These are phyloP conservation scores for Yponomeuta evonymella DNA, from an alignment of 2,888 invertebrate genomes.

Conservation along the genomic window DNA sequence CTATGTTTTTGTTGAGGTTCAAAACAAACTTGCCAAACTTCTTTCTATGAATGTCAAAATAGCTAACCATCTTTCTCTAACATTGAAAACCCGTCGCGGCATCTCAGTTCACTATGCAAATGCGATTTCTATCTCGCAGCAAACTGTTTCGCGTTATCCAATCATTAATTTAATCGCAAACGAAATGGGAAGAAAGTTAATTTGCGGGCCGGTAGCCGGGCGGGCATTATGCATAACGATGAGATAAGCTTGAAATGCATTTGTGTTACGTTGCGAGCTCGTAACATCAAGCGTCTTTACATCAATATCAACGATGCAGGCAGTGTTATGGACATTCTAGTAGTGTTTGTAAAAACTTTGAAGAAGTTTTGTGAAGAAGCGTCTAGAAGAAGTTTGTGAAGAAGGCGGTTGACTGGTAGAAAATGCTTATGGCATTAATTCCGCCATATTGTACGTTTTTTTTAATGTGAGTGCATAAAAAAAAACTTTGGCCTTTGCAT, in stretches of 20 bases:
- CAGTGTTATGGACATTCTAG: too few relatives aligned
- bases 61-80: background rate
- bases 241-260: background rate
- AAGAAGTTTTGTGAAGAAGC: too few relatives aligned
- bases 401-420: too few relatives aligned
- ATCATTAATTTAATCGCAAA: background rate
- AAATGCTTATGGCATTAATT: too few relatives aligned
- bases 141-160: background rate
- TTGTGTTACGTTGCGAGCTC: background rate
- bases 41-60: background rate
- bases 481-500: too few relatives aligned
- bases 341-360: too few relatives aligned
- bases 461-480: too few relatives aligned
- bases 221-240: background rate
- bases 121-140: background rate
- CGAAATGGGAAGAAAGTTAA: conserved; percentile 1
- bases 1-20: too few relatives aligned
- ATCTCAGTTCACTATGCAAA: background rate
- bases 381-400: too few relatives aligned
- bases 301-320: too few relatives aligned
- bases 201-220: background rate
- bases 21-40: too few relatives aligned
- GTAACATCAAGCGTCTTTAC: background rate
- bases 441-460: too few relatives aligned
- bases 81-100: background rate